Evolutionary conservation across 2,113 vertebrate species (phyloP).

Genomic region (Forbesichthys papilliferus): DNA sequence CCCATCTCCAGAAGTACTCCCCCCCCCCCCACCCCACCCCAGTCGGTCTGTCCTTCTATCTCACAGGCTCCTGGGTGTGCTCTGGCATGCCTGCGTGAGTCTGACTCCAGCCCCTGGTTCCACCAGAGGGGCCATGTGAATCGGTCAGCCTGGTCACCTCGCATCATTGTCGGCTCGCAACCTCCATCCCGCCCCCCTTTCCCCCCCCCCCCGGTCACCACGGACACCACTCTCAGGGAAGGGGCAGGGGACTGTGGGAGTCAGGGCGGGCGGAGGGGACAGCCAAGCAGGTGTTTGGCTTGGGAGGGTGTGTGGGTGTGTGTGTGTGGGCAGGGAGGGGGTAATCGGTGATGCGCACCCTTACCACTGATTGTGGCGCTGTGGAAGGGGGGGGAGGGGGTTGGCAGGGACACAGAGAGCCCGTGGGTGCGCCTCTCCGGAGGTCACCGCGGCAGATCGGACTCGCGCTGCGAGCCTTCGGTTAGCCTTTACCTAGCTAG

Average conservation of each 20-base stretch:
- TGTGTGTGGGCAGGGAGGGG: neutral
- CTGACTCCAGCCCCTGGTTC: conserved; percentile 22
- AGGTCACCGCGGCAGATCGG: conserved; percentile 69
- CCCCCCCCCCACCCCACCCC: conserved; percentile 29
- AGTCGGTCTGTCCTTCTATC: neutral
- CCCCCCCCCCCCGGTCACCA: conserved; percentile 16
- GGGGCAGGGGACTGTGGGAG: conserved; percentile 9
- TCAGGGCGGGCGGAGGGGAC: conserved; percentile 12
- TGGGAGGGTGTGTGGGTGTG: neutral
- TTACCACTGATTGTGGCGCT: conserved; percentile 49
- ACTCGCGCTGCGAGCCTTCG: conserved; percentile 60
- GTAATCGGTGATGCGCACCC: conserved; percentile 61
- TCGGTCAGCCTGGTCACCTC: conserved; percentile 70
- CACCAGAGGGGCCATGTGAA: conserved; percentile 72
- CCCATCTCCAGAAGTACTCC: conserved; percentile 9
- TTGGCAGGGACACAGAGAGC: conserved; percentile 57
- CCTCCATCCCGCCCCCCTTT: conserved; percentile 57
- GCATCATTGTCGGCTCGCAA: conserved; percentile 77
- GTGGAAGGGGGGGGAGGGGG: conserved; percentile 23
- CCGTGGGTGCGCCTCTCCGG: conserved; percentile 55
- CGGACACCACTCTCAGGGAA: conserved; percentile 54
- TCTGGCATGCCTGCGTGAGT: neutral
- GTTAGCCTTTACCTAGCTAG: conserved; percentile 49
- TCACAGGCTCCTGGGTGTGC: neutral
- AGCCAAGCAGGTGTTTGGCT: conserved; percentile 64